Percentiles rank a stretch among this genome's conserved stretches.
These are phyloP conservation scores for Epinotia demarniana DNA, from an alignment of 2,888 invertebrate species.

Conservation along the genomic window DNA sequence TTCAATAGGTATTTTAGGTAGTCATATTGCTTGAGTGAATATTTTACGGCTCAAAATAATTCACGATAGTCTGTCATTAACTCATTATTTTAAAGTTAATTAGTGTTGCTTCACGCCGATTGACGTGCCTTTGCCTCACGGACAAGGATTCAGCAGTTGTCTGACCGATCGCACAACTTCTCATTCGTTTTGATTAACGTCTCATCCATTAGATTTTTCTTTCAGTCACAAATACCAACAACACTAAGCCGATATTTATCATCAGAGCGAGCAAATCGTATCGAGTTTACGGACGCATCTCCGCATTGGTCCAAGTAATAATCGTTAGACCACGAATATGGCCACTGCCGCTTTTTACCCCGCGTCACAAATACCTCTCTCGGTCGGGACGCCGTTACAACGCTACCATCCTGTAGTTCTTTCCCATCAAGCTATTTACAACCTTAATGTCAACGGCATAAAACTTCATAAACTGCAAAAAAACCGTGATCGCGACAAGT, in stretches of 20 bases:
- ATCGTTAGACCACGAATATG: constrained; percentile 70
- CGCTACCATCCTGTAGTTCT: constrained; percentile 46
- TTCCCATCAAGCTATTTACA: constrained; percentile 43
- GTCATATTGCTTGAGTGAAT: background rate
- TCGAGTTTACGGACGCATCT: constrained; percentile 48
- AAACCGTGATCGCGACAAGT: constrained; percentile 5
- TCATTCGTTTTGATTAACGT: background rate
- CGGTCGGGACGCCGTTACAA: constrained; percentile 69
- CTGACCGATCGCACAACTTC: background rate
- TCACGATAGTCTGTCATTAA: background rate
- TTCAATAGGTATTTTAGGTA: no score
- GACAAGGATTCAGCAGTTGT: no score
- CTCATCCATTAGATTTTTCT: background rate
- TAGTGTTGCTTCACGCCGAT: background rate
- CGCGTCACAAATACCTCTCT: constrained; percentile 65
- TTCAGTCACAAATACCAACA: background rate
- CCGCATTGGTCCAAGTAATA: constrained; percentile 64
- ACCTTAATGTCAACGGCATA: constrained; percentile 23
- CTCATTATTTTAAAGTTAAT: background rate
- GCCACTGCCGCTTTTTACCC: constrained; percentile 67
- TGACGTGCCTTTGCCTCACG: no score
- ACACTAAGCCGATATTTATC: constrained; percentile 53
- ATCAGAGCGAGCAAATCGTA: constrained; percentile 46
- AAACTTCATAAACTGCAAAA: constrained; percentile 1
- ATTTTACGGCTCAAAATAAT: background rate